These are phyloP conservation scores for Laticauda colubrina DNA, from an alignment of 2,113 vertebrate species.

Conservation along the genomic window DNA sequence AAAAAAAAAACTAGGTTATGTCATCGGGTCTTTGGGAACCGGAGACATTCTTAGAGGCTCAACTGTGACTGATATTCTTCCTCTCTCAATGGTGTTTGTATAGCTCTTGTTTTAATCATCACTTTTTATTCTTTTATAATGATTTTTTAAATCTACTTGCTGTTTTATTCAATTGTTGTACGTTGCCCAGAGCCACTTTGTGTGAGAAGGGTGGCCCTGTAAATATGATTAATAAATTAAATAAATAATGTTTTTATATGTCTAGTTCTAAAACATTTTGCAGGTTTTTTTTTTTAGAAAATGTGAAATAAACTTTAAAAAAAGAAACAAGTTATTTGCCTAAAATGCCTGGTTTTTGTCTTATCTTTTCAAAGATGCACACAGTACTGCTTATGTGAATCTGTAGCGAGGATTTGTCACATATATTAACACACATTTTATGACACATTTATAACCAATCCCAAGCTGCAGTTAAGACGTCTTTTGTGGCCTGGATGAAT, in stretches of 20 bases:
- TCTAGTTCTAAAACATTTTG: not conserved
- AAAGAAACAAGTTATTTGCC: not conserved
- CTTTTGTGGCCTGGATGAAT: constrained; percentile 7
- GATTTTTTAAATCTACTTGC: not conserved
- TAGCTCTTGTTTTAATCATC: not conserved
- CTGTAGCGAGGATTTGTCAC: not conserved
- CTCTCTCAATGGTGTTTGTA: not conserved
- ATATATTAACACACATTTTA: not conserved
- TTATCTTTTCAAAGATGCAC: not conserved
- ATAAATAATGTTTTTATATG: not conserved
- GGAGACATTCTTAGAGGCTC: not conserved
- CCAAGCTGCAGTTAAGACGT: not conserved
- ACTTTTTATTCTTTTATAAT: not conserved
- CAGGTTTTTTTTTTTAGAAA: not conserved
- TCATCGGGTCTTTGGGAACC: not conserved
- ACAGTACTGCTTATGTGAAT: not conserved
- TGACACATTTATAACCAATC: constrained; percentile 7
- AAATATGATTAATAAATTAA: not conserved
- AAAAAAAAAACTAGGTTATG: not conserved
- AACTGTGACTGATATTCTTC: not conserved
- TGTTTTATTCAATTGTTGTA: not conserved
- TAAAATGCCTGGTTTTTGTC: not conserved
- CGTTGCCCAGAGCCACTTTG: not conserved
- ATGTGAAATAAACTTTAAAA: not conserved
- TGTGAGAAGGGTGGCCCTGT: not conserved